phyloP scores from a whole-genome alignment of 2,888 invertebrate species.

The Trissoscelio sp. region DNA sequence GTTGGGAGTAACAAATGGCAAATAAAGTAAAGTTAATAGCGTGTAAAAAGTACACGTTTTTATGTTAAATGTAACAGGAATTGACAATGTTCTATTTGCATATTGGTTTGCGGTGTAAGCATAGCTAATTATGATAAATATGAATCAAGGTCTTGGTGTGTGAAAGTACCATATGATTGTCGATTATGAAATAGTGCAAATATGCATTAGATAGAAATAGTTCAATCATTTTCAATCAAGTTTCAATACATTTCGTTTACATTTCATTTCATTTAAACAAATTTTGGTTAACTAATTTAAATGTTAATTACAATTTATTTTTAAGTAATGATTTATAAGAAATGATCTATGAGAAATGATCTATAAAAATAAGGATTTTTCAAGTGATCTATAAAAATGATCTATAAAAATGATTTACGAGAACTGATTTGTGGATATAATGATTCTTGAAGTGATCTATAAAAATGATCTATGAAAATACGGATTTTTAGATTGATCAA shows the following conservation, averaged over 20 bases:
- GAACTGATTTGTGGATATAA: too few species aligned
- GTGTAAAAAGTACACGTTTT: slow-evolving; percentile 45
- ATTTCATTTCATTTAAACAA: too few species aligned
- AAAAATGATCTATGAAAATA: too few species aligned
- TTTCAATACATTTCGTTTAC: background rate
- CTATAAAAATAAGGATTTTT: too few species aligned
- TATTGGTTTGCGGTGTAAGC: slow-evolving; percentile 41
- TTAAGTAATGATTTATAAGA: too few species aligned
- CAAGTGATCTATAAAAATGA: too few species aligned
- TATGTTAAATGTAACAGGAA: slow-evolving; percentile 32
- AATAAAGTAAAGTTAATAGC: slow-evolving; percentile 52
- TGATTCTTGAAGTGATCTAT: too few species aligned
- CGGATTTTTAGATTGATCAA: too few species aligned
- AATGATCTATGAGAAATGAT: too few species aligned
- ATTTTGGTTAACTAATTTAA: too few species aligned
- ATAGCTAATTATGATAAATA: slow-evolving; percentile 67
- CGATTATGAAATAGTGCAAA: slow-evolving; percentile 63
- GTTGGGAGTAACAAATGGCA: slow-evolving; percentile 17
- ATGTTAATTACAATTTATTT: background rate
- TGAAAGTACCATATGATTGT: slow-evolving; percentile 63
- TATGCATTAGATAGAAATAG: slow-evolving; percentile 52
- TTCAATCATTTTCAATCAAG: slow-evolving; percentile 28
- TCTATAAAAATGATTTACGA: too few species aligned
- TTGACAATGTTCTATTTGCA: slow-evolving; percentile 58
- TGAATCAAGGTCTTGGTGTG: slow-evolving; percentile 64